These are phyloP conservation scores for Biston stratarius DNA, from an alignment of 2,888 invertebrate genomes.

Conservation along the genomic window DNA sequence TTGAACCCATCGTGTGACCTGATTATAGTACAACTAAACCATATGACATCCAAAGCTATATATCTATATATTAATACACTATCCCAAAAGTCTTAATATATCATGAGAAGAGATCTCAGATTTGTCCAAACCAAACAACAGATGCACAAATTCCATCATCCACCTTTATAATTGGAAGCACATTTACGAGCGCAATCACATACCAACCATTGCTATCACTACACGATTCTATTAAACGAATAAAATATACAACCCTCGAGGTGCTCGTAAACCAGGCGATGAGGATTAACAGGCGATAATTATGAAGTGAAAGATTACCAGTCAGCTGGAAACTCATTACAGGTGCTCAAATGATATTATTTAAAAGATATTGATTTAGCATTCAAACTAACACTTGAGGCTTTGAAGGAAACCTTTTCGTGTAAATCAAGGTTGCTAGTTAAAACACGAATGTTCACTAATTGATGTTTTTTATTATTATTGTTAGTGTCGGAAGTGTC, in stretches of 20 bases:
- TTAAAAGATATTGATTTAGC: conserved; percentile 16
- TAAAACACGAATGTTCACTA: too few species aligned
- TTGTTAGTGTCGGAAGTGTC: too few species aligned
- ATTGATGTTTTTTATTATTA: too few species aligned
- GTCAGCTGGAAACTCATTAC: conserved; percentile 21
- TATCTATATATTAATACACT: neutral
- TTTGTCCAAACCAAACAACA: neutral
- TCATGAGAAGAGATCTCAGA: neutral
- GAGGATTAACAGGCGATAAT: conserved; percentile 35
- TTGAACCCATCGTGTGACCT: too few species aligned
- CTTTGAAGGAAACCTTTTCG: neutral
- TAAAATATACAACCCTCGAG: conserved; percentile 37
- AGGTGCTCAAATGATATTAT: conserved; percentile 7
- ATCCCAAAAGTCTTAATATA: neutral
- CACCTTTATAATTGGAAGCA: conserved; percentile 6
- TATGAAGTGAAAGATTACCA: conserved; percentile 20
- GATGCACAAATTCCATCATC: neutral
- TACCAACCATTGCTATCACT: conserved; percentile 28
- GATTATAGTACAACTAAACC: too few species aligned
- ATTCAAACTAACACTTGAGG: conserved; percentile 11
- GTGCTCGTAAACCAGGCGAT: conserved; percentile 37
- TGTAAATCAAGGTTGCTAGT: neutral
- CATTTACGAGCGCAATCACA: conserved; percentile 32
- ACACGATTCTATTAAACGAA: conserved; percentile 43
- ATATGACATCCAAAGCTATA: too few species aligned